These are phyloP conservation scores for Platerodrilus igneus DNA, from an alignment of 2,888 invertebrate species.

Conservation along the genomic window DNA sequence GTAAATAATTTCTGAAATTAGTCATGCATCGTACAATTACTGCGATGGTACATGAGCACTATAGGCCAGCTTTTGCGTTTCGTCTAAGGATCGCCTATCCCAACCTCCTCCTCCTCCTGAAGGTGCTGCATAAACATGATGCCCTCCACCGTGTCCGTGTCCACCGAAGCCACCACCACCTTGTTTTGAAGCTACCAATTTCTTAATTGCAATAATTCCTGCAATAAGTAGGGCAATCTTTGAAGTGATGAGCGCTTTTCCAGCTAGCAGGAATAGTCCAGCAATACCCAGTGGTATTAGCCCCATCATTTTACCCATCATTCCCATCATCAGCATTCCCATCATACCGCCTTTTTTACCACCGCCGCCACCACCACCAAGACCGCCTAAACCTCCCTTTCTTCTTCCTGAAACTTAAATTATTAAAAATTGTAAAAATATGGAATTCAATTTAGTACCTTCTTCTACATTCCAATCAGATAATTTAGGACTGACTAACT, in stretches of 20 bases:
- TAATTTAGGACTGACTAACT: constrained; percentile 71
- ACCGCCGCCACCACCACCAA: not conserved
- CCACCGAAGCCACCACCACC: constrained; percentile 51
- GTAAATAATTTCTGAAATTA: no score
- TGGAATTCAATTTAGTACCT: constrained; percentile 58
- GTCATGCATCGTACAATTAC: no score
- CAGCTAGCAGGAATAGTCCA: constrained; percentile 74
- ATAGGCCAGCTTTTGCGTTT: constrained; percentile 67
- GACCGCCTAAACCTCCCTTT: constrained; percentile 2
- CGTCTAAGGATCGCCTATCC: constrained; percentile 64
- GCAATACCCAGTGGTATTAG: constrained; percentile 77
- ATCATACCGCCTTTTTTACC: constrained; percentile 77
- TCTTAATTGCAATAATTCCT: constrained; percentile 78
- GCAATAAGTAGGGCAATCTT: constrained; percentile 77
- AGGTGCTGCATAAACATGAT: no score
- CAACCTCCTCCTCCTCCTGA: constrained; percentile 60
- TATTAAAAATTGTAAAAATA: no score
- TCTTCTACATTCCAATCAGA: constrained; percentile 69
- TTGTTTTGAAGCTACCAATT: constrained; percentile 66
- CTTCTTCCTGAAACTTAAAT: constrained; percentile 7
- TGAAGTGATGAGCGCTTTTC: constrained; percentile 76
- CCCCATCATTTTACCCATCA: constrained; percentile 78
- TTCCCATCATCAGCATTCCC: constrained; percentile 88
- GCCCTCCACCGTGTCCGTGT: constrained; percentile 36
- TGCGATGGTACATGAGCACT: constrained; percentile 59